Base-by-base conservation (phyloP, 1,140 invertebrate species). In the Papilio xuthus region DNA sequence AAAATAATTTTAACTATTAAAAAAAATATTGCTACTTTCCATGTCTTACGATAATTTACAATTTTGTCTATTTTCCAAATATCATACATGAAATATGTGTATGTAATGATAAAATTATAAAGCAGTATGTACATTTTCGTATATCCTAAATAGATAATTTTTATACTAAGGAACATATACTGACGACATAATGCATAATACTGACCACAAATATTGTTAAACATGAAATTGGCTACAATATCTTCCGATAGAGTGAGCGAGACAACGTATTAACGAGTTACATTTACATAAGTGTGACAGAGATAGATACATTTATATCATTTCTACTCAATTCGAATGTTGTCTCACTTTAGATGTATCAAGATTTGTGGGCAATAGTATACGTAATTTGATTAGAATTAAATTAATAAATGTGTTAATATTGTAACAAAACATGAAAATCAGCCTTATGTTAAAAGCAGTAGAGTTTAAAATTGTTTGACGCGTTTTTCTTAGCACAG, bases 11-110 rank as follows among this genome's bases (percentile, higher is more conserved):
- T 82, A 75, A 82, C 74, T 60, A 76, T 56, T 15, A 53, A 84
- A 83, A 85, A 78, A 83, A 28, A 80, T 84, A 82, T 82, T 81
- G 83, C 76, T 79, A 80, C 72, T 56, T 79, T 81, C 78, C 75
- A 47, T 80, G 79, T 79, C 10, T 26, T 37, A 42, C 9, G 20
- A 76, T 12, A 56, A 60, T 32, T 32, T 41, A 74, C 71, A 78
- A 78, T 72, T 78, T 78, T 60, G 44, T 56, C 73, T 74, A 74
- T 28, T 50, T 26, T 12, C 26, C 71, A 7, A 74, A 53, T 53
- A 18, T 74, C 50, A n/a, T 44, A 50, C 23, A 53, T 18, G 28
- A 74, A 37, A 37, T 37, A 37, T 37, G 8, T 76, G 18, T 72
- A 23, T 73, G 20, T 67, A 79, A 73, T 32, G 4, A 73, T 79